These are phyloP conservation scores for Pterocles gutturalis DNA, from an alignment of 2,113 vertebrate genomes.

Conservation along the genomic window DNA sequence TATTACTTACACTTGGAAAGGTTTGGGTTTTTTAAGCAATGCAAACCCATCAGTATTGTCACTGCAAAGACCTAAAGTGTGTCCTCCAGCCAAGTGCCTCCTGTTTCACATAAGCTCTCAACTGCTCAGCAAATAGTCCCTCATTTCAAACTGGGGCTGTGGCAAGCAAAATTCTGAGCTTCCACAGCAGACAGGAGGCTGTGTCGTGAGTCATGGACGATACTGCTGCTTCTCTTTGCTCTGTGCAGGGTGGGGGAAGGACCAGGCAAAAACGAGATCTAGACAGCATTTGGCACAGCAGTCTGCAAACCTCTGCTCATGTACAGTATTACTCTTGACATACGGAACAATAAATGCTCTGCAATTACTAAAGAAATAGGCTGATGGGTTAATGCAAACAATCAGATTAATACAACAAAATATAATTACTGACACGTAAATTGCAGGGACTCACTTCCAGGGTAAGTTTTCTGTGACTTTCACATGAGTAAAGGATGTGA, in stretches of 20 bases:
- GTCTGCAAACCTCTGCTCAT: not conserved
- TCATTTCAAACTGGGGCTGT: not conserved
- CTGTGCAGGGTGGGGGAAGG: not conserved
- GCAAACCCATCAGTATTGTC: not conserved
- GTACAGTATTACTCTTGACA: not conserved
- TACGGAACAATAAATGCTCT: not conserved
- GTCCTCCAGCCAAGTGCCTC: not conserved
- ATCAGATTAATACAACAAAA: not conserved
- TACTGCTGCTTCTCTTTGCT: not conserved
- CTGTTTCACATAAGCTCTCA: not conserved
- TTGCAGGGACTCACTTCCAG: not conserved
- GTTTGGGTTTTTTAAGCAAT: not conserved
- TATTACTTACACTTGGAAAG: not conserved
- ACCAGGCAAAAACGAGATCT: not conserved
- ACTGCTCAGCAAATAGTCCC: not conserved
- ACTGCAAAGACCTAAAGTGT: not conserved
- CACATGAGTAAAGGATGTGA: not conserved
- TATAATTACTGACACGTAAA: not conserved
- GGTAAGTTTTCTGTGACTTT: not conserved
- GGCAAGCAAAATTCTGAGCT: not conserved
- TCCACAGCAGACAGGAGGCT: not conserved
- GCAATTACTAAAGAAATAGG: not conserved
- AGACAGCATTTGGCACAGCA: accelerated
- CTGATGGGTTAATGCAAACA: not conserved
- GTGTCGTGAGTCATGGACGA: accelerated